Percentiles rank a stretch among this genome's conserved stretches.
These are phyloP conservation scores for Zaprionus bogoriensis DNA, from an alignment of 2,888 invertebrate species.

Conservation along the genomic window DNA sequence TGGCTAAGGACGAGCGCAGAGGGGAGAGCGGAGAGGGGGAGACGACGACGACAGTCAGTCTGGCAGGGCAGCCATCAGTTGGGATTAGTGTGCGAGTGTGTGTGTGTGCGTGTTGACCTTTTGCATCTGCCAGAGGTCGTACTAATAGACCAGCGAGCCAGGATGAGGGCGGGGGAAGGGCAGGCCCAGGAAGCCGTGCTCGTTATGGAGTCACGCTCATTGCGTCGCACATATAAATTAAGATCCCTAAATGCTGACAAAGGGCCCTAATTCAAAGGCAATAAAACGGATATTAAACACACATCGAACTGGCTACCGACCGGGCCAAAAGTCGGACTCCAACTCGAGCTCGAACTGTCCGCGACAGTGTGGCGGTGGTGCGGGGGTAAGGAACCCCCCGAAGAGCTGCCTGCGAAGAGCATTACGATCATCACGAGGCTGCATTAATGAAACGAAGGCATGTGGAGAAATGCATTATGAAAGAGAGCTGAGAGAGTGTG, in stretches of 20 bases:
- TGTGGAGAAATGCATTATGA: slow-evolving; percentile 33
- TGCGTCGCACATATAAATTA: slow-evolving; percentile 68
- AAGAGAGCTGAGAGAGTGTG: no score
- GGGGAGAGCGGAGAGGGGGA: slow-evolving; percentile 24
- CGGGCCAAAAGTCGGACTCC: neutral
- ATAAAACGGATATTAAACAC: slow-evolving; percentile 79
- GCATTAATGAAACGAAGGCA: neutral
- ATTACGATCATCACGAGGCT: neutral
- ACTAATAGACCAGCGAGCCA: slow-evolving; percentile 22
- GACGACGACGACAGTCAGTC: slow-evolving; percentile 66
- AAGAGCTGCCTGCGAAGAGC: neutral
- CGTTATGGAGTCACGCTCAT: slow-evolving; percentile 75
- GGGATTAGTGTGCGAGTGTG: slow-evolving; percentile 59
- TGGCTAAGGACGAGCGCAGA: slow-evolving; percentile 37
- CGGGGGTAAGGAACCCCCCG: slow-evolving; percentile 14
- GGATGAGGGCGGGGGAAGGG: slow-evolving; percentile 8
- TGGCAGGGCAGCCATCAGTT: slow-evolving; percentile 73
- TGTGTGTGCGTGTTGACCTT: slow-evolving; percentile 61
- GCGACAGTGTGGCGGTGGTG: no score
- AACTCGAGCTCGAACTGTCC: no score
- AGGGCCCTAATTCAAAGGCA: slow-evolving; percentile 78
- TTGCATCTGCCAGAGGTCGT: slow-evolving; percentile 75
- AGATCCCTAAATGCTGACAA: slow-evolving; percentile 78
- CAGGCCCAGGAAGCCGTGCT: slow-evolving; percentile 64
- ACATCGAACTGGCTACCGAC: slow-evolving; percentile 73